Evolutionary conservation across 2,888 invertebrate genomes (phyloP), one percentile per base, ranked within the genome.

Genomic region (Acanthosepion esculentum): DNA sequence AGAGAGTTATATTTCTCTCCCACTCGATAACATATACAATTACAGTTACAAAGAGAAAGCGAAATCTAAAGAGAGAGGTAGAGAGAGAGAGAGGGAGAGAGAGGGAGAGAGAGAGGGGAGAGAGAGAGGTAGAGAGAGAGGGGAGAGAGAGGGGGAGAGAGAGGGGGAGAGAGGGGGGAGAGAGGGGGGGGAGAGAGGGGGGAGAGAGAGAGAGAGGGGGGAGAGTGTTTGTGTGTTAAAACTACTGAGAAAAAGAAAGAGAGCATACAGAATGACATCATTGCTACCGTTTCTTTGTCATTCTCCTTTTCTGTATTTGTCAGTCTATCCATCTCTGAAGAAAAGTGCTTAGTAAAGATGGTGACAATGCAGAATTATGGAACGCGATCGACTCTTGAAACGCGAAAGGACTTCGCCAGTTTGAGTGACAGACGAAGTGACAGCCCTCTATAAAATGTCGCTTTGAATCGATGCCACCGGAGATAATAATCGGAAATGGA

Each of bases 401-500:
- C 23, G 12, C n/a, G n/a, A 33, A 78, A 78, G 33, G 33, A 78
- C 78, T 78, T 78, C 78, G 15, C n/a, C n/a, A 33, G 78, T 78
- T 78, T 78, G 78, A 78, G 78, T 78, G 78, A 78, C 78, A 78
- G 78, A 78, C 78, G 33, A 78, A 78, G 78, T 78, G 78, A 78
- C 78, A 78, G 33, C 78, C n/a, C 78, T n/a, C 78, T n/a, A 78
- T 78, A 78, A 78, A 78, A 78, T n/a, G 78, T n/a, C 78, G 78
- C n/a, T 78, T 78, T 78, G n/a, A 78, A 33, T 78, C 78, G 78
- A 33, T 33, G 78, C 78, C 78, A 78, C 78, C 78, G 78, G 78
- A 78, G 78, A 78, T 78, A n/a, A 15, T 78, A 78, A 78, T 93
- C 93, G 53, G 53, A 53, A 93, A 93, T 93, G 93, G 50, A 48